Base-by-base conservation (phyloP, 2,113 vertebrate genomes). In the Dinomys branickii region DNA sequence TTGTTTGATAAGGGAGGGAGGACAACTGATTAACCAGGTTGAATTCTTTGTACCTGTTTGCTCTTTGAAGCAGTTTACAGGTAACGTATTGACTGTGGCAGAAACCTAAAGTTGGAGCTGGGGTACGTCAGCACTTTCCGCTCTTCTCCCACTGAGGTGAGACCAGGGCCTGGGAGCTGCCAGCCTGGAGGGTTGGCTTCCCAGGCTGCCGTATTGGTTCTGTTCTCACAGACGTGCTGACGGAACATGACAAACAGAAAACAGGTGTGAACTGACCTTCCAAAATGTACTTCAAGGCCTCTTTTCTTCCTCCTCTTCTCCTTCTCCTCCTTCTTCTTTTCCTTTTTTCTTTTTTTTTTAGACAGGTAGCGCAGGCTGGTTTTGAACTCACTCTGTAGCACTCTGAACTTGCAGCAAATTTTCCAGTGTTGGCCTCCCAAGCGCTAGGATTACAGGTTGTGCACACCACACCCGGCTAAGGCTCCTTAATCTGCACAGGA, bases 161-260 rank as follows among this genome's bases (percentile, higher is more conserved):
- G 28, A 65, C n/a, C 1, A 0, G 20, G 85, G 44, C 41, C 47
- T 3, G 0, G n/a, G 80, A 86, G 78, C 17, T 84, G 91, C 89
- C 50, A 71, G 54, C 86, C 50, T 78, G 82, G 33, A 85, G 69
- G 33, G 58, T 30, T 58, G 24, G 85, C 81, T 73, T 92, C 81
- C 71, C 24, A 69, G 94, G 71, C 92, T 85, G 69, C 80, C 77
- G 54, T 97, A 91, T 97, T 90, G 85, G 94, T 71, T 95, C 83
- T 96, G 81, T 95, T 96, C 94, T 95, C 96, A 92, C 94, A 96
- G 88, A 97, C 97, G 95, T 96, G 96, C 97, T 96, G 97, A 97
- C 96, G 97, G 92, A 94, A 95, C 58, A 73, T 94, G 95, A 96
- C 85, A 80, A 96, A 96, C 73, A 93, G 94, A 94, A 98, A 98